Conservation (phyloP, 2,888 invertebrate genomes). For the Onchidella celtica region DNA sequence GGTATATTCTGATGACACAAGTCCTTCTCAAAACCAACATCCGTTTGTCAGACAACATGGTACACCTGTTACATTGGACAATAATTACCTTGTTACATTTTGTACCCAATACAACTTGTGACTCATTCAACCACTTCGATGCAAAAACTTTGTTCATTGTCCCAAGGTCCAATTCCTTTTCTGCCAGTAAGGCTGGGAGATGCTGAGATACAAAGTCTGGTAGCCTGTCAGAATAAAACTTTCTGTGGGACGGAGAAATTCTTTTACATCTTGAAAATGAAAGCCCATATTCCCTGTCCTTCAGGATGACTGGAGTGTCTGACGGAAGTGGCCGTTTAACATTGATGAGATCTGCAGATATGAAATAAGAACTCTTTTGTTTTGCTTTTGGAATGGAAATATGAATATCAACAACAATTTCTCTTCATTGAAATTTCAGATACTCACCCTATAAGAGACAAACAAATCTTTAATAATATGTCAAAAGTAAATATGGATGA, state of each 20-base stretch:
- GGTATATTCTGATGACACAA: too few relatives aligned
- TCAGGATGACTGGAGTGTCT: neutral
- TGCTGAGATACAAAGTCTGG: conserved; percentile 67
- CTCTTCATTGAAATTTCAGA: too few relatives aligned
- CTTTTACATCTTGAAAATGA: neutral
- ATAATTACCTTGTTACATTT: conserved; percentile 98
- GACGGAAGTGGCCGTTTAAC: conserved; percentile 26
- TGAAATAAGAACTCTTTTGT: too few relatives aligned
- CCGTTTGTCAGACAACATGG: too few relatives aligned
- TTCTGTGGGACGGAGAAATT: neutral
- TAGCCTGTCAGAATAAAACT: conserved; percentile 35
- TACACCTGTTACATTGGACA: too few relatives aligned
- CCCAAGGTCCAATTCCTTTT: conserved; percentile 73
- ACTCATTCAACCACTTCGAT: conserved; percentile 96
- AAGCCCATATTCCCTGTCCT: conserved; percentile 44
- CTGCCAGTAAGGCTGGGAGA: conserved; percentile 71
- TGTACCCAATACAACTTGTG: conserved; percentile 97
- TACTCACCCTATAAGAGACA: too few relatives aligned
- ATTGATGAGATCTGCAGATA: conserved; percentile 10
- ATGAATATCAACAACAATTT: too few relatives aligned
- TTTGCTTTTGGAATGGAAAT: too few relatives aligned
- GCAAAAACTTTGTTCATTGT: conserved; percentile 86
- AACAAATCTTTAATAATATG: too few relatives aligned
- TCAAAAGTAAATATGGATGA: too few relatives aligned
- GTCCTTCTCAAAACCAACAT: too few relatives aligned